Conservation (phyloP, 92 coral and sea anemone species). For the Zoanthus solanderi region DNA sequence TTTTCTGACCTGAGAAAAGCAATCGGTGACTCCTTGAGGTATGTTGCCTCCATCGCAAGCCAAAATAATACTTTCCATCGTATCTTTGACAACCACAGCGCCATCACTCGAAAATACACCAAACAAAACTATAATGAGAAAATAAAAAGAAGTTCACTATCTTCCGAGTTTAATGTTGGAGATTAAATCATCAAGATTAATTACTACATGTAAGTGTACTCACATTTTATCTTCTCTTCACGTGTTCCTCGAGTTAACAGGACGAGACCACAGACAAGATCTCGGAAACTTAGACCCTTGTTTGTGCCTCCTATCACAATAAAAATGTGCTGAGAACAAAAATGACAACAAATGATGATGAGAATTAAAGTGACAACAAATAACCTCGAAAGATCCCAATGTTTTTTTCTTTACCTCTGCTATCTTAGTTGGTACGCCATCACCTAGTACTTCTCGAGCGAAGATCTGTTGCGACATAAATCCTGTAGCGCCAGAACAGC, state of each 20-base stretch:
- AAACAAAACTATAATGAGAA: slow-evolving; percentile 23
- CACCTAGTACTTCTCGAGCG: slow-evolving; percentile 97
- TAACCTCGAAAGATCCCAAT: slow-evolving; percentile 6
- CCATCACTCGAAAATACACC: slow-evolving; percentile 62
- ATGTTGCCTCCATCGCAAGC: slow-evolving; percentile 94
- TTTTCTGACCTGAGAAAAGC: slow-evolving; percentile 81
- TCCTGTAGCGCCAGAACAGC: slow-evolving; percentile 94
- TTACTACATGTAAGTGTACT: slow-evolving; percentile 33
- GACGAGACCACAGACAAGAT: slow-evolving; percentile 89
- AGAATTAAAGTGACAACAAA: slow-evolving; percentile 28
- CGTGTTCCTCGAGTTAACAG: slow-evolving; percentile 95
- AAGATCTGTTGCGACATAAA: slow-evolving; percentile 84
- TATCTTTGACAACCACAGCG: slow-evolving; percentile 77
- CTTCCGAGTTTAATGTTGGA: neutral
- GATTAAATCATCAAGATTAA: slow-evolving; percentile 12
- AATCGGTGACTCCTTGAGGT: slow-evolving; percentile 79
- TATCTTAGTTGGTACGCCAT: slow-evolving; percentile 93
- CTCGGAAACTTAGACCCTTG: slow-evolving; percentile 91
- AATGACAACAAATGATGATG: neutral
- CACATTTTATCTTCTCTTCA: slow-evolving; percentile 93
- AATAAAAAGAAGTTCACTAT: neutral
- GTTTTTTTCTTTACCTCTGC: slow-evolving; percentile 73
- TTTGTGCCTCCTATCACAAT: slow-evolving; percentile 90
- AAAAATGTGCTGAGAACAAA: slow-evolving; percentile 84
- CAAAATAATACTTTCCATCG: slow-evolving; percentile 86